phyloP scores from a whole-genome alignment of 2,888 invertebrate genomes.

The Brachyopa scutellaris region DNA sequence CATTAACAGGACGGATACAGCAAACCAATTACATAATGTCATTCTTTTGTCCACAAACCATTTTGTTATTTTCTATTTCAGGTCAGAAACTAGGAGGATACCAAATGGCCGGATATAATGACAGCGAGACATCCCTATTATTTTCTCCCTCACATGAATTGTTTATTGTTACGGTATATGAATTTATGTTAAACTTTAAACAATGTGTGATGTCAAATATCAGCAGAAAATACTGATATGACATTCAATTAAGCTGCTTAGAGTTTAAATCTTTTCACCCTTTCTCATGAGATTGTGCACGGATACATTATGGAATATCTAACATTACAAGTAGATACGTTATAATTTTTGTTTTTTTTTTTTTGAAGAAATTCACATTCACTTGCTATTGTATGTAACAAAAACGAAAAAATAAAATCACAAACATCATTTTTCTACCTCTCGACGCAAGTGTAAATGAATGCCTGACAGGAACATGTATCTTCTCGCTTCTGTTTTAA shows the following conservation, averaged over 20 bases:
- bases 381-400: no score
- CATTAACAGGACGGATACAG: conserved; percentile 51
- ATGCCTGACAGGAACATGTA: conserved; percentile 21
- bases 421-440: no score
- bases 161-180: conserved; percentile 23
- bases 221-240: no score
- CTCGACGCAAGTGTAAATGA: conserved; percentile 7
- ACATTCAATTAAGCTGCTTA: conserved; percentile 27
- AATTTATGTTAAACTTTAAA: neutral
- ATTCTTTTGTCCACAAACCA: conserved; percentile 4
- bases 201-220: no score
- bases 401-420: no score
- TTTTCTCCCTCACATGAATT: neutral
- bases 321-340: no score
- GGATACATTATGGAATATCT: no score
- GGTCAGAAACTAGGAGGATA: conserved; percentile 16
- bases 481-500: conserved; percentile 52
- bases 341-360: no score
- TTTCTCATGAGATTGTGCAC: conserved; percentile 16
- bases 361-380: no score
- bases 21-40: conserved; percentile 63
- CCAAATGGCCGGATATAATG: conserved; percentile 52
- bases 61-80: conserved; percentile 38
- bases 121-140: conserved; percentile 49
- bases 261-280: neutral